Percentiles rank a stretch among this genome's conserved stretches.
Conservation (phyloP, 2,888 invertebrate species). For the Tolmerus cingulatus region DNA sequence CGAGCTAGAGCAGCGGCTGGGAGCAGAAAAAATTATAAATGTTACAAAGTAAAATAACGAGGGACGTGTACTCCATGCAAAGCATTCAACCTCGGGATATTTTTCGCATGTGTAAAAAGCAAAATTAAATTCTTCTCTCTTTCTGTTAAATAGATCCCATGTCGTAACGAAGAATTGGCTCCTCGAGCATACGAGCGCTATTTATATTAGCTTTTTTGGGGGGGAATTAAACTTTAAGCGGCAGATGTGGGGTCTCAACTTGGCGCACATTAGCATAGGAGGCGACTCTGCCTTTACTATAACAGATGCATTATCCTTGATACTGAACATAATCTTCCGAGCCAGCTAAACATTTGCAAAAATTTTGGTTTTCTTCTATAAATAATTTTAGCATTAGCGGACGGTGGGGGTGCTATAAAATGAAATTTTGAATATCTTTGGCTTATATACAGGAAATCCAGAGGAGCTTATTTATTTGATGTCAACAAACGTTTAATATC, state of each 20-base stretch:
- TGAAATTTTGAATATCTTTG: not conserved
- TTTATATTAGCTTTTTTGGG: not conserved
- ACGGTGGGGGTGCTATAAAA: not conserved
- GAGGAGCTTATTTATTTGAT: not conserved
- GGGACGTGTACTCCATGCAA: conserved; percentile 34
- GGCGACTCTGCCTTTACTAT: not conserved
- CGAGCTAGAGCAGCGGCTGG: not conserved
- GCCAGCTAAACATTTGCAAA: not conserved
- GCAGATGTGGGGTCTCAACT: not conserved
- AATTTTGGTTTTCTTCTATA: not conserved
- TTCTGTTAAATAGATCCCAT: conserved; percentile 23
- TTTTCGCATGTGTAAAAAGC: conserved; percentile 37
- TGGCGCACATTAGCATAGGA: not conserved
- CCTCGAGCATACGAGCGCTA: not conserved
- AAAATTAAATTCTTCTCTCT: conserved; percentile 33
- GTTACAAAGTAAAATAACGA: conserved; percentile 36
- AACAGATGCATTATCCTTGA: not conserved
- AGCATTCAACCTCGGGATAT: conserved; percentile 25
- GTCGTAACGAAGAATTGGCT: not conserved
- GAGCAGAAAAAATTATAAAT: conserved; percentile 32
- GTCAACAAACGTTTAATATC: not conserved
- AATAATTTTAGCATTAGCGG: not conserved
- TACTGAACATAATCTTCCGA: not conserved
- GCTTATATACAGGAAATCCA: not conserved
- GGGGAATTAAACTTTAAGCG: not conserved